Conservation (phyloP, 2,797 vertebrate genomes). For the Lemur catta region DNA sequence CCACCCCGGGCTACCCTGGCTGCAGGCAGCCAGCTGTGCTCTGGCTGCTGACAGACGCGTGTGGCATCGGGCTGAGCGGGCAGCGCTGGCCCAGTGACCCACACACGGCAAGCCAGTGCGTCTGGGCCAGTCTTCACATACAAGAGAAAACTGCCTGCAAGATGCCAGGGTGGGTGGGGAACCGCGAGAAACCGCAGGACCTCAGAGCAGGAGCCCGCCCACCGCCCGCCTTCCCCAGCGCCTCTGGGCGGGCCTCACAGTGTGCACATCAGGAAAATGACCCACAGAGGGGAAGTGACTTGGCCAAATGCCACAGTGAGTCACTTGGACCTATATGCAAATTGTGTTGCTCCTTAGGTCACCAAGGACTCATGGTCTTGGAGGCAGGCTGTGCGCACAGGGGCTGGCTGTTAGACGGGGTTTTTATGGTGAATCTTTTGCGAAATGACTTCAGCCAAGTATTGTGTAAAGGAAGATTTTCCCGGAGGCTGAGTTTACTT, state of each 20-base stretch:
- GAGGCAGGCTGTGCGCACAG: background rate
- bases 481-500: background rate
- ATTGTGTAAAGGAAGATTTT: constrained; percentile 31
- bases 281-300: constrained; percentile 62
- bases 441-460: constrained; percentile 18
- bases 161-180: background rate
- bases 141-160: background rate
- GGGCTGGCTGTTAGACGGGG: background rate
- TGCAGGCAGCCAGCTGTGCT: background rate
- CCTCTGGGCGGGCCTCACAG: background rate
- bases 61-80: background rate
- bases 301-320: constrained; percentile 55
- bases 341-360: background rate
- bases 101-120: accelerated
- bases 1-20: accelerated
- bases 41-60: background rate
- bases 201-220: background rate
- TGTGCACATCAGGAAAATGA: background rate
- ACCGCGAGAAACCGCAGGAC: background rate
- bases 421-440: constrained; percentile 21
- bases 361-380: background rate
- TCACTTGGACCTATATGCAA: constrained; percentile 64
- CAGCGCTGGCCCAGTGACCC: background rate
- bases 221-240: background rate
- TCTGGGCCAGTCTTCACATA: background rate